Base-by-base conservation (phyloP, 2,113 vertebrate genomes). In the Hippocampus abdominalis region DNA sequence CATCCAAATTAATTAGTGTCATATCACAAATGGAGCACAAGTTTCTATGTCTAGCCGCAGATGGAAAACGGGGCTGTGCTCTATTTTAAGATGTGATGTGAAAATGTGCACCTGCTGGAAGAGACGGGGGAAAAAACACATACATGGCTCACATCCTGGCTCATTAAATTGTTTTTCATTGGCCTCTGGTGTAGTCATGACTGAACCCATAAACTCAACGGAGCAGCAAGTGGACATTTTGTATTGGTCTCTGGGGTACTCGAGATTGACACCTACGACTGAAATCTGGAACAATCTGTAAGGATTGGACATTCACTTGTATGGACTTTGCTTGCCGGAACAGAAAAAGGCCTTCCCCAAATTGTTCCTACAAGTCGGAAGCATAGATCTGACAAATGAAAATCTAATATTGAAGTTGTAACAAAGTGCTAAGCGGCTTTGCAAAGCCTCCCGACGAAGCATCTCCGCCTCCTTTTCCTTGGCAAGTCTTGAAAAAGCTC, bases 401-500 rank as follows among this genome's bases (percentile, higher is more conserved):
- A 36, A 36, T 44, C 13, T 66, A 68, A 78, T 70, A 12, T 51
- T 49, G 32, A 49, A 62, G 20, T 42, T 13, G 61, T 1, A 59
- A 70, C 44, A 75, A 53, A 80, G 74, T 79, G 76, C 12, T 75
- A 81, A 79, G 75, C 81, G 74, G 75, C 80, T 77, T 72, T 72
- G 67, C 65, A 88, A 83, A 83, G 66, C 49, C 70, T 62, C 82
- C 77, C 81, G 79, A 54, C 83, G 82, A 87, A 88, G 79, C 64
- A 74, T 73, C 74, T 84, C 62, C 76, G 88, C 71, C 70, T 77
- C 66, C 21, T 91, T 92, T 90, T 89, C 92, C 93, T 92, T 93
- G 87, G 92, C 90, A 94, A 94, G 92, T 23, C 70, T 92, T 89
- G 90, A 89, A 88, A 88, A 91, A 89, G 90, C 85, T 72, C 4